Base-by-base conservation (phyloP, 2,888 invertebrate species). In the Melanostoma scalare region DNA sequence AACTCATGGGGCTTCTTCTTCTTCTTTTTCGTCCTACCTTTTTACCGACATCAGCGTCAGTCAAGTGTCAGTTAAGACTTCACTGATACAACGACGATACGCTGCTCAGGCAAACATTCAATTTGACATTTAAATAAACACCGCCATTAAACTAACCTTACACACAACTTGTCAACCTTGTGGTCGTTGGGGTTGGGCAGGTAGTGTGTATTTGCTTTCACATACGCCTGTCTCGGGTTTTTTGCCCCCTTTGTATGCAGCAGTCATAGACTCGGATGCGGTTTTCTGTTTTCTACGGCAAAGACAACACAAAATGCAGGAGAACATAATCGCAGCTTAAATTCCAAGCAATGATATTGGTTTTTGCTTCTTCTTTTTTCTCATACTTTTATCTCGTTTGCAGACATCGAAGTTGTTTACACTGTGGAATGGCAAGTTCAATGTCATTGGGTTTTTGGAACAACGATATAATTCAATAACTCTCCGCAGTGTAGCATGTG, bases 61-160 rank as follows among this genome's bases (percentile, higher is more conserved):
- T 76, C 76, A 76, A 76, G 76, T 69, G 76, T 68, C 76, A 76
- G 61, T 61, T 67, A 65, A 56, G 8, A 31, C 31, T 46, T 20
- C 36, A 30, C 72, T 52, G 6, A n/a, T 35, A n/a, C 48, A 48
- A n/a, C 31, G n/a, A 8, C 10, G 44, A n/a, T 9, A 35, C 48
- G 30, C 20, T 58, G 68, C 20, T 20, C 33, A 46, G 68, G 38
- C 10, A 68, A 35, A 53, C 68, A 53, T 46, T 44, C 46, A 60
- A 69, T 76, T 69, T 76, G 61, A 69, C 69, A 55, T 55, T 60
- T 38, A 61, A 55, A 52, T 76, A 69, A 76, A 76, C 76, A 61
- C 35, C 42, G 46, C 38, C 38, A 31, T 40, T 40, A 31, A 58
- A 52, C 50, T 58, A 58, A 60, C 48, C 33, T 40, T 42, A 55